Evolutionary conservation across 2,888 invertebrate genomes (phyloP), one percentile per base, ranked within the genome.

Genomic region (Erynnis tages): DNA sequence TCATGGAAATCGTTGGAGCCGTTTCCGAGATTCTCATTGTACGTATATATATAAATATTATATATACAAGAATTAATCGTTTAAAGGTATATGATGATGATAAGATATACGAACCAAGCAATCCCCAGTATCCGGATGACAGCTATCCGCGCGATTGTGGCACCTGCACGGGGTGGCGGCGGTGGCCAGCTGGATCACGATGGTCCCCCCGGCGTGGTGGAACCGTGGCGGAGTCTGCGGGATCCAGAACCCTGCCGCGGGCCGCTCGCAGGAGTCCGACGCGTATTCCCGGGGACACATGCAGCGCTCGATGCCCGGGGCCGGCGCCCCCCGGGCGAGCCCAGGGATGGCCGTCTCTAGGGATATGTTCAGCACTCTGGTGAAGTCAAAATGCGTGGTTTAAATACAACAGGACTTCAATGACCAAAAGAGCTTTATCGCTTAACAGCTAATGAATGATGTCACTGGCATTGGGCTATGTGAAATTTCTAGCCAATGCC

Each of bases 201-300:
- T 93, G 0, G 94, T 93, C 8, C 94, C 93, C 27, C 93, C 92
- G 0, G 85, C 80, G 38, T 67, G 80, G 73, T 64, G 82, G 79
- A 83, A 73, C 35, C 71, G 86, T 2, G 79, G 69, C 16, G 66
- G 62, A 37, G 83, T 83, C 19, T 85, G 82, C 29, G 93, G 92
- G 73, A 94, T 93, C 91, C 95, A 94, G 79, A 93, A 97, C 0
- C 98, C 98, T 4, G 91, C 78, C 29, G 94, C 94, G 0, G 97
- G 96, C 72, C 94, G 93, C 84, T 98, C 98, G 79, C 99, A 99
- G 0, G 98, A 98, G 0, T 94, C 91, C 0, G 96, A 95, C 58
- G 93, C 92, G 84, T 97, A 98, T 54, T 92, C 91, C 0, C 90
- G 84, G 0, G 97, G 95, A 71, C 98, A 98, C 38, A 92, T 91